Conservation (phyloP, 2,113 vertebrate genomes). For the Notothenia coriiceps region DNA sequence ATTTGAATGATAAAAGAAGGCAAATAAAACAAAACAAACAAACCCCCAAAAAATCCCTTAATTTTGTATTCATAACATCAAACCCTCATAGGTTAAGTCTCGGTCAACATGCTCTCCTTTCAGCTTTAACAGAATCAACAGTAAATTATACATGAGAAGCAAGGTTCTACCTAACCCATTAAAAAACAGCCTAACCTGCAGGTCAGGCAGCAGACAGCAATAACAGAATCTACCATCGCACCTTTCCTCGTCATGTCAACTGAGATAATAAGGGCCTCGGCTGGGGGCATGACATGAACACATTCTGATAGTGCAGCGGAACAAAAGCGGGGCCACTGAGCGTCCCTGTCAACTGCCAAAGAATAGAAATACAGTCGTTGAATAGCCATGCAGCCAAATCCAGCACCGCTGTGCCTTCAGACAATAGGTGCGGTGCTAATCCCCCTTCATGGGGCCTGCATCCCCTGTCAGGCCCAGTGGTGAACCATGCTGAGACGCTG, state of each 20-base stretch:
- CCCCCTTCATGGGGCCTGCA: conserved; percentile 86
- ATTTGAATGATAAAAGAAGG: conserved; percentile 50
- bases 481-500: conserved; percentile 83
- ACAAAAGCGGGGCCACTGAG: conserved; percentile 77
- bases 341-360: conserved; percentile 79
- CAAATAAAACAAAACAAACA: conserved; percentile 53
- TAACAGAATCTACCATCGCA: conserved; percentile 73
- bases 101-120: conserved; percentile 71
- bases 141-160: conserved; percentile 79
- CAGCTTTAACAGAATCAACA: conserved; percentile 69
- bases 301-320: conserved; percentile 72
- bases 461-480: conserved; percentile 83
- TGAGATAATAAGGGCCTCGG: conserved; percentile 78
- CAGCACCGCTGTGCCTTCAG: conserved; percentile 73
- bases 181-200: conserved; percentile 73
- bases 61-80: conserved; percentile 72
- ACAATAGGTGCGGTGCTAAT: conserved; percentile 85
- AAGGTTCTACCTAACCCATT: conserved; percentile 70
- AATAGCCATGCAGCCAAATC: conserved; percentile 84
- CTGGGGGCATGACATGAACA: conserved; percentile 74
- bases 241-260: conserved; percentile 78
- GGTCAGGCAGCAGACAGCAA: conserved; percentile 78
- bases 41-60: conserved; percentile 28
- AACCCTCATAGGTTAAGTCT: conserved; percentile 64
- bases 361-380: conserved; percentile 80